Conservation (phyloP, 1,140 invertebrate genomes). For the Drosophila lowei region DNA sequence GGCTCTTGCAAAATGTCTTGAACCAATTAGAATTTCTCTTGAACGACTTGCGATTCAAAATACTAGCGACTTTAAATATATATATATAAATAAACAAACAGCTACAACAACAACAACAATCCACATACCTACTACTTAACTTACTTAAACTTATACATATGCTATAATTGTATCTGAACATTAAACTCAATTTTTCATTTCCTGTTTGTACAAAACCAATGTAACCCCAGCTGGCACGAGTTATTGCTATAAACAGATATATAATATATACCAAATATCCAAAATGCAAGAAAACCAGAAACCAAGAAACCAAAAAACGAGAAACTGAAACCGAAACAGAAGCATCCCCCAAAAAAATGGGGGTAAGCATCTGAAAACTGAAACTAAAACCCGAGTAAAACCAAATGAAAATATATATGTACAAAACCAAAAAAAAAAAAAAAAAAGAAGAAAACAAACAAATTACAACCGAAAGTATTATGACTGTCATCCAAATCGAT, state of each 20-base stretch:
- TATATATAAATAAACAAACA: conserved; percentile 9
- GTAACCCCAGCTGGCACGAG: conserved; percentile 86
- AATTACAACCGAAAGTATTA: conserved; percentile 20
- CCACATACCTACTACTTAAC: conserved; percentile 10
- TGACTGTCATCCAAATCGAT: conserved; percentile 59
- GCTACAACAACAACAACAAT: not conserved
- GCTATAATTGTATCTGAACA: conserved; percentile 63
- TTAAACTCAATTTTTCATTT: conserved; percentile 68
- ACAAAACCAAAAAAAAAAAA: conserved; percentile 15
- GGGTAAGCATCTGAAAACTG: conserved; percentile 15
- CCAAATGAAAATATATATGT: conserved; percentile 20
- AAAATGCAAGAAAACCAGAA: conserved; percentile 23
- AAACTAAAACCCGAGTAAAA: conserved; percentile 19
- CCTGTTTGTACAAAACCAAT: conserved; percentile 58
- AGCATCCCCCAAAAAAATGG: conserved; percentile 8
- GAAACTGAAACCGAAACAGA: conserved; percentile 24
- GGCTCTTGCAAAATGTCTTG: conserved; percentile 63
- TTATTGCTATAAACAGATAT: conserved; percentile 71
- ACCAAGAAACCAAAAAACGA: conserved; percentile 2
- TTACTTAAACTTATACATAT: conserved; percentile 18
- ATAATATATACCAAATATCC: conserved; percentile 25
- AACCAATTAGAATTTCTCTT: conserved; percentile 69
- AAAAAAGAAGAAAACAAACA: conserved; percentile 2
- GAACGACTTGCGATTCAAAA: conserved; percentile 44
- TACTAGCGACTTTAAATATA: conserved; percentile 29